A percentile compares a stretch with the other conserved stretches of the same genome.
Conservation (phyloP, 2,797 vertebrate genomes). For the Falco novaeseelandiae region DNA sequence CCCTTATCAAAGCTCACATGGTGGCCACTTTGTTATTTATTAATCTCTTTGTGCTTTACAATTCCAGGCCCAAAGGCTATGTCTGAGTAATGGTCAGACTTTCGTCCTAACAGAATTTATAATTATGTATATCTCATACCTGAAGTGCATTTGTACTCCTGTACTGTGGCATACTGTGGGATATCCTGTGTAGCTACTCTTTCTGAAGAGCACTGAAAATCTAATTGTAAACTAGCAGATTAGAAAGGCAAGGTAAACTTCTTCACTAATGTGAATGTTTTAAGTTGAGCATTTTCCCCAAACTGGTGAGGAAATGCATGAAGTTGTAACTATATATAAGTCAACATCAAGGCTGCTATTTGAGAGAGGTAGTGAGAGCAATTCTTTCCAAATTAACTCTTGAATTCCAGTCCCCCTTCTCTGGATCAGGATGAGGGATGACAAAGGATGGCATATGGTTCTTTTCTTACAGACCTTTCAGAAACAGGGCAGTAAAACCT, state of each 20-base stretch:
- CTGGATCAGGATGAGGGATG: not conserved
- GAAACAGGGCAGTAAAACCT: not conserved
- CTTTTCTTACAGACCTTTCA: not conserved
- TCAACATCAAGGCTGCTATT: not conserved
- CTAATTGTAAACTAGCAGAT: not conserved
- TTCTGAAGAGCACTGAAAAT: not conserved
- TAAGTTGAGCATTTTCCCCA: not conserved
- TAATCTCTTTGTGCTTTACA: constrained; percentile 44
- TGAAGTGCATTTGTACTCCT: not conserved
- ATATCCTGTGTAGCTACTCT: not conserved
- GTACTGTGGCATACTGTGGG: not conserved
- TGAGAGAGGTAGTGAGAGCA: not conserved
- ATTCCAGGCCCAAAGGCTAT: not conserved
- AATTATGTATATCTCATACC: not conserved
- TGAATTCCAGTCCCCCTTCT: not conserved
- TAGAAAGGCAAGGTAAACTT: not conserved
- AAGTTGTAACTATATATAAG: not conserved
- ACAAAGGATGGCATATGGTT: not conserved
- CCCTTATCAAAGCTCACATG: constrained; percentile 60
- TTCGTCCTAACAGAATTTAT: not conserved
- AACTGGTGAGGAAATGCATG: not conserved
- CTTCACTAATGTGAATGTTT: not conserved
- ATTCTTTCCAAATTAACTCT: not conserved
- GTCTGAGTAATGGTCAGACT: constrained; percentile 1
- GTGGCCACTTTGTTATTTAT: constrained; percentile 62